A percentile compares a stretch with the other conserved stretches of the same genome.
phyloP scores from a whole-genome alignment of 2,113 vertebrate species.

The Passer domesticus region DNA sequence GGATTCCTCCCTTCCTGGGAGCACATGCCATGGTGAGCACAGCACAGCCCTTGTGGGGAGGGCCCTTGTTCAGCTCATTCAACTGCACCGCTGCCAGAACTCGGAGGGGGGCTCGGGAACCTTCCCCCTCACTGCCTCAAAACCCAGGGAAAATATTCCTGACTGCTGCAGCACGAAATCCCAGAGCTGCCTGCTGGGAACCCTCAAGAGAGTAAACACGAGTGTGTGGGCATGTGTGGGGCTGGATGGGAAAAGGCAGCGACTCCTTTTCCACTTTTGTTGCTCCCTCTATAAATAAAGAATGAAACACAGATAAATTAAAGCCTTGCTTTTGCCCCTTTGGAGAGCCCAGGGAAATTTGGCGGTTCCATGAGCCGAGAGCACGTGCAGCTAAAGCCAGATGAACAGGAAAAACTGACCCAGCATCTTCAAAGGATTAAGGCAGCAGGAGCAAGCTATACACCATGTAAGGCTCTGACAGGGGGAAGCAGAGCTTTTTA shows the following conservation, averaged over 20 bases:
- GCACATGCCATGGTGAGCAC: background rate
- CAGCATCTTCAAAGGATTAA: slow-evolving; percentile 41
- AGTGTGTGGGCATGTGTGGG: background rate
- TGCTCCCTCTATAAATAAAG: background rate
- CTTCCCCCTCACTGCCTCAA: slow-evolving; percentile 9
- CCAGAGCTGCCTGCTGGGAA: background rate
- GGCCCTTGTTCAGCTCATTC: slow-evolving; percentile 29
- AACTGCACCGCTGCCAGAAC: slow-evolving; percentile 17
- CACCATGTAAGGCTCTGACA: slow-evolving; percentile 41
- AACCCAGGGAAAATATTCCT: background rate
- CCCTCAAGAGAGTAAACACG: background rate
- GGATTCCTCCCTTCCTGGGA: background rate
- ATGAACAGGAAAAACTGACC: slow-evolving; percentile 47
- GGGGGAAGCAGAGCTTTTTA: background rate
- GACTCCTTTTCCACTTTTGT: background rate
- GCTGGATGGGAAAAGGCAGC: background rate
- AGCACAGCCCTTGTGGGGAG: slow-evolving; percentile 5
- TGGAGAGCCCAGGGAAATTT: background rate
- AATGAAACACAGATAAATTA: background rate
- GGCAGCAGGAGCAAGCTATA: background rate
- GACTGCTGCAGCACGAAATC: slow-evolving; percentile 9
- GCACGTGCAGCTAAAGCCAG: background rate
- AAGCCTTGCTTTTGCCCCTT: background rate
- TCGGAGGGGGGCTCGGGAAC: background rate
- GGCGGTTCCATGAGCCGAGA: accelerated